A percentile compares a stretch with the other conserved stretches of the same genome.
phyloP scores from a whole-genome alignment of 2,888 invertebrate species.

The Agrilus biguttatus region DNA sequence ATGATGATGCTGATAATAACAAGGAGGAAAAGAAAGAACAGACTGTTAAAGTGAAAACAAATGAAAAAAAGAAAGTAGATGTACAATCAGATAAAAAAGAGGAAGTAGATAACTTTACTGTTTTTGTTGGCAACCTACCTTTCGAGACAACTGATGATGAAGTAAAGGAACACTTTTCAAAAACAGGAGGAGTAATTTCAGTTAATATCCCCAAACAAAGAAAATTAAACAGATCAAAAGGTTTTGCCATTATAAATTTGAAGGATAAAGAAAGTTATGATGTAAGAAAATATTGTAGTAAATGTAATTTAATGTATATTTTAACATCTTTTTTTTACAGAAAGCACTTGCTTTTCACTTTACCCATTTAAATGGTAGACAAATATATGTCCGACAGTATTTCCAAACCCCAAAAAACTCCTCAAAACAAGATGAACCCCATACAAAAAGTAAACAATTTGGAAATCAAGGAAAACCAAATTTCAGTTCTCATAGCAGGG shows the following conservation, averaged over 20 bases:
- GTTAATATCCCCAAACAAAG: constrained; percentile 28
- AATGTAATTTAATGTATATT: not conserved
- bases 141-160: constrained; percentile 26
- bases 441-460: constrained; percentile 23
- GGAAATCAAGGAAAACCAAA: constrained; percentile 21
- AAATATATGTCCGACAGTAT: constrained; percentile 30
- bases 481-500: constrained; percentile 24
- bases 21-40: constrained; percentile 5
- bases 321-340: constrained; percentile 18
- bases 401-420: no score
- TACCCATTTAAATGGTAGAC: constrained; percentile 26
- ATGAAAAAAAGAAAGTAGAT: constrained; percentile 1
- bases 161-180: constrained; percentile 31
- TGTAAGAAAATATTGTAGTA: constrained; percentile 18
- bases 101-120: constrained; percentile 11
- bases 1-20: constrained; percentile 6
- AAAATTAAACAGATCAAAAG: constrained; percentile 24
- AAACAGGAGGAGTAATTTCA: constrained; percentile 25
- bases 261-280: constrained; percentile 27
- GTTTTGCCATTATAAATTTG: constrained; percentile 33
- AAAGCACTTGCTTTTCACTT: constrained; percentile 32
- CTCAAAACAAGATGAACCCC: no score
- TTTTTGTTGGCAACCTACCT: constrained; percentile 34
- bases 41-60: constrained; percentile 5
- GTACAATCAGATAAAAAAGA: not conserved